Base-by-base conservation (phyloP, 2,113 vertebrate genomes). In the Baryphthengus martii region DNA sequence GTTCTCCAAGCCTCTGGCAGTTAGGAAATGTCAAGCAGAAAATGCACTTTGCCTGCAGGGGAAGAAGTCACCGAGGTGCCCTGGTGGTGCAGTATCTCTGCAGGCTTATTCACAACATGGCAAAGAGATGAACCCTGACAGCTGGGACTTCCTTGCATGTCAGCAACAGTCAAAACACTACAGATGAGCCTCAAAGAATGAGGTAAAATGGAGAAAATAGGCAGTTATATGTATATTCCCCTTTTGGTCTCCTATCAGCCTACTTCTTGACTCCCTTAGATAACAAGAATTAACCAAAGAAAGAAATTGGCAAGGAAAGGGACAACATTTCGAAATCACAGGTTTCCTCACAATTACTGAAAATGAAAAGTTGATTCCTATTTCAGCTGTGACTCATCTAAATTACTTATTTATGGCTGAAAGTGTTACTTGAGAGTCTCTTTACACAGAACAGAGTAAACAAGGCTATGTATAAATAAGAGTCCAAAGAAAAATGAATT, bases 1-100 rank as follows among this genome's bases (percentile, higher is more conserved):
- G 74, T 89, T 91, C 76, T 67, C 35, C 7, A 13, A 72, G 86
- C 87, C 90, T 82, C 88, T 93, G 90, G 92, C 95, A 72, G 33
- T 79, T 49, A 21, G 65, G 77, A 96, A 96, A 94, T 95, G 96
- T 96, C 94, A 96, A 95, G 96, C 95, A 96, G 96, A 97, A 96
- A 96, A 93, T 91, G 85, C 78, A 86, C 52, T 95, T 88, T 91
- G 88, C 88, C 94, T 94, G 53, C 73, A 53, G 95, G 95, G 74
- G 42, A 77, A 80, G 70, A 91, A 93, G 66, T 37, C 85, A 50
- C 25, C 0, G 26, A 90, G 66, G 81, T 75, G n/a, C 72, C 88
- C 2, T 3, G 0, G 19, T 93, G 84, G 52, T 81, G 73, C 55
- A 66, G 16, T 49, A 47, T 70, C 82, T 90, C 91, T 92, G 66